A percentile compares a stretch with the other conserved stretches of the same genome.
phyloP scores from a whole-genome alignment of 2,113 vertebrate genomes.

The Protobothrops flavoviridis region DNA sequence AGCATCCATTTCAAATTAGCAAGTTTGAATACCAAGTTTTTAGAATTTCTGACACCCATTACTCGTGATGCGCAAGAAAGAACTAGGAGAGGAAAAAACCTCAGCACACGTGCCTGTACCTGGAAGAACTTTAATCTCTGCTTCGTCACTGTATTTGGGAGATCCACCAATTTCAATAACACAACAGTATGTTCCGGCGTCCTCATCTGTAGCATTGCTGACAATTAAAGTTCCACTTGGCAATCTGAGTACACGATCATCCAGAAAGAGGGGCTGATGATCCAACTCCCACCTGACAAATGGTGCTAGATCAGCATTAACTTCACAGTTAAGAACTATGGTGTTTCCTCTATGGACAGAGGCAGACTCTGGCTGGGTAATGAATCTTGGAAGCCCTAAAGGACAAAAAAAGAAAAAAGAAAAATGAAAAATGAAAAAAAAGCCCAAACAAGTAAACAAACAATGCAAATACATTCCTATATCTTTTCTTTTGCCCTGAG shows the following conservation, averaged over 20 bases:
- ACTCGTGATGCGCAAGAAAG: not conserved
- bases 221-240: conserved; percentile 82
- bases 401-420: not conserved
- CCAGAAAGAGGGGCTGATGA: conserved; percentile 69
- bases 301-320: conserved; percentile 80
- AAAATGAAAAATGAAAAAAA: not conserved
- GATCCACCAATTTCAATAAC: conserved; percentile 80
- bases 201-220: conserved; percentile 80
- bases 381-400: conserved; percentile 89
- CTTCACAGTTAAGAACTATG: conserved; percentile 84
- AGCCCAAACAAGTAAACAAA: not conserved
- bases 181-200: conserved; percentile 88
- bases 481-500: not conserved
- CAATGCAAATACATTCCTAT: not conserved
- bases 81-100: not conserved
- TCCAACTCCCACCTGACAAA: conserved; percentile 90
- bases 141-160: conserved; percentile 89
- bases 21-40: not conserved
- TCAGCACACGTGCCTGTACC: conserved; percentile 67
- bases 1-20: not conserved
- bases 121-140: conserved; percentile 80
- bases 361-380: conserved; percentile 79
- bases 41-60: not conserved
- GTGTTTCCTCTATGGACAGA: conserved; percentile 74
- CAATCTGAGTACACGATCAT: conserved; percentile 72